A percentile compares a stretch with the other conserved stretches of the same genome.
Conservation (phyloP, 2,113 vertebrate genomes). For the Rhinogobius similis region DNA sequence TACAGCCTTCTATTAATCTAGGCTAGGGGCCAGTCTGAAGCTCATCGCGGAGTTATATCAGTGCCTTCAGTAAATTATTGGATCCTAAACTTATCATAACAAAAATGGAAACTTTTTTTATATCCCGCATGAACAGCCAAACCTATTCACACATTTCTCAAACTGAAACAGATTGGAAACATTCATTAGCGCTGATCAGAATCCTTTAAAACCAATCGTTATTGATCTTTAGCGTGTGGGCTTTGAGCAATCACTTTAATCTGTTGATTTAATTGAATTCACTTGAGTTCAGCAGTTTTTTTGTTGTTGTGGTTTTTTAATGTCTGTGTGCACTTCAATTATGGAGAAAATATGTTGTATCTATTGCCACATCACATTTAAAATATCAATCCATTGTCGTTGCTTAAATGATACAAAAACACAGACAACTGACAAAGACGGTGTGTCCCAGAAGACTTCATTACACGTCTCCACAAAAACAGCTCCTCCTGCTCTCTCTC, state of each 20-base stretch:
- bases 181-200: not conserved
- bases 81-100: not conserved
- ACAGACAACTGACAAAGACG: not conserved
- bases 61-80: too few species aligned
- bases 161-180: not conserved
- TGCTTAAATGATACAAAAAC: slow-evolving; percentile 1
- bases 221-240: not conserved
- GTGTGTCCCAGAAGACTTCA: slow-evolving; percentile 3
- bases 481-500: not conserved
- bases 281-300: not conserved
- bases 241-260: not conserved
- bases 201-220: not conserved
- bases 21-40: not conserved
- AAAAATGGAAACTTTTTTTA: too few species aligned
- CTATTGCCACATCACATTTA: not conserved
- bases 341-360: not conserved
- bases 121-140: too few species aligned
- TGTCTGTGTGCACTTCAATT: not conserved
- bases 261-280: not conserved
- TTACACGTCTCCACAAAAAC: not conserved
- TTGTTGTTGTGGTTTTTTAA: not conserved
- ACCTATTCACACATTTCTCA: too few species aligned
- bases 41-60: not conserved
- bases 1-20: too few species aligned
- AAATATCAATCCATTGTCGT: not conserved